Percentiles rank a stretch among this genome's conserved stretches.
These are phyloP conservation scores for Syndactyla subalaris DNA, from an alignment of 2,797 vertebrate species.

Conservation along the genomic window DNA sequence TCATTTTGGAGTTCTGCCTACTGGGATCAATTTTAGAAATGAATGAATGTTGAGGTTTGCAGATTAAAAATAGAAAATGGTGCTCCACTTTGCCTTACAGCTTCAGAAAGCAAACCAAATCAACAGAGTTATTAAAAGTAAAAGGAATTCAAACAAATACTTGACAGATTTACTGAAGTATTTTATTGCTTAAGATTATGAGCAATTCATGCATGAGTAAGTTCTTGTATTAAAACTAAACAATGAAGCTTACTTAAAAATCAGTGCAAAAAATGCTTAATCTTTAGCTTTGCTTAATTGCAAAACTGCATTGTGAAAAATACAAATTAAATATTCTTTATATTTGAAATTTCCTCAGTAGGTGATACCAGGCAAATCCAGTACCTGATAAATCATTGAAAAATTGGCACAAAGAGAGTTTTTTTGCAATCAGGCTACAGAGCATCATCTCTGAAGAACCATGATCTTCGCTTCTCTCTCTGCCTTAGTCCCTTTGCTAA, in stretches of 20 bases:
- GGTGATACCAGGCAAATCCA: not conserved
- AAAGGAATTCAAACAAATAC: not conserved
- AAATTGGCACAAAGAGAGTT: not conserved
- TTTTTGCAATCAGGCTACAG: not conserved
- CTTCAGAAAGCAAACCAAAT: not conserved
- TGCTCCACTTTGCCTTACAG: not conserved
- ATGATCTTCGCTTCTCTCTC: not conserved
- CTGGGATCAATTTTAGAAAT: not conserved
- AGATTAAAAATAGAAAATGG: not conserved
- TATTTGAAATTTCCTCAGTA: not conserved
- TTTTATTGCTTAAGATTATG: not conserved
- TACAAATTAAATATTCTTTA: not conserved
- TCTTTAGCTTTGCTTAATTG: not conserved
- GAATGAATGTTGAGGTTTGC: not conserved
- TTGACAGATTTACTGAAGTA: not conserved
- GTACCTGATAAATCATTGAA: not conserved
- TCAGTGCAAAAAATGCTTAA: not conserved
- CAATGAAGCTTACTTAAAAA: not conserved
- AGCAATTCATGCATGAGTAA: not conserved
- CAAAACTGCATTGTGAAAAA: not conserved
- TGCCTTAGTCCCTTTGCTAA: not conserved
- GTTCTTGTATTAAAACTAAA: not conserved
- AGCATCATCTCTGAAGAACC: not conserved
- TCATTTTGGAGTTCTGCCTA: not conserved
- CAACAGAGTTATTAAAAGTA: not conserved